These are phyloP conservation scores for Drosophila ambigua DNA, from an alignment of 1,140 invertebrate species.

Conservation along the genomic window DNA sequence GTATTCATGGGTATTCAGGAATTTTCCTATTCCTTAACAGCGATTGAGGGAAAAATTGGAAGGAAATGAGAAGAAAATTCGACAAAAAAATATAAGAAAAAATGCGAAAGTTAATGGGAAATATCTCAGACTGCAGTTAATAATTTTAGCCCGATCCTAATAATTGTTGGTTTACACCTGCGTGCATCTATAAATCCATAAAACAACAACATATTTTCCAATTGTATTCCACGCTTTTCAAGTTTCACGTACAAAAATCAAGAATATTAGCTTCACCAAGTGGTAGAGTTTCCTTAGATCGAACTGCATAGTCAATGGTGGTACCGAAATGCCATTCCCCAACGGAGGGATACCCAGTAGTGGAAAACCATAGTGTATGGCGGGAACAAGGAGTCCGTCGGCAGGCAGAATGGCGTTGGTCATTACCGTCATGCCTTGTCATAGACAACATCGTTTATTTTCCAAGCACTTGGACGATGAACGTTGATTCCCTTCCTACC, in stretches of 20 bases:
- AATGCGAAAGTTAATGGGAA: background rate
- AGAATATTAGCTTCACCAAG: background rate
- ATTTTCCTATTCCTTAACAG: slow-evolving; percentile 46
- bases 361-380: background rate
- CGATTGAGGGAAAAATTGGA: slow-evolving; percentile 27
- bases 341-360: background rate
- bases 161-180: no score
- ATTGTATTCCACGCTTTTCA: no score
- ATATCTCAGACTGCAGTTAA: no score
- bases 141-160: no score
- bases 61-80: background rate
- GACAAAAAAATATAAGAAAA: background rate
- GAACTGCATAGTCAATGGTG: no score
- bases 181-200: no score
- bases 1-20: no score
- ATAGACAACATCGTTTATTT: slow-evolving; percentile 82
- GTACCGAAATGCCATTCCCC: background rate
- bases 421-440: slow-evolving; percentile 81
- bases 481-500: slow-evolving; percentile 1
- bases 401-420: slow-evolving; percentile 36
- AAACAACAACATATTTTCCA: no score
- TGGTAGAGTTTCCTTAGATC: no score
- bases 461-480: slow-evolving; percentile 45
- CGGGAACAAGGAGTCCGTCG: slow-evolving; percentile 6
- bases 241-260: no score